Evolutionary conservation across 1,140 invertebrate species (phyloP).

Genomic region (Drosophila jambulina): DNA sequence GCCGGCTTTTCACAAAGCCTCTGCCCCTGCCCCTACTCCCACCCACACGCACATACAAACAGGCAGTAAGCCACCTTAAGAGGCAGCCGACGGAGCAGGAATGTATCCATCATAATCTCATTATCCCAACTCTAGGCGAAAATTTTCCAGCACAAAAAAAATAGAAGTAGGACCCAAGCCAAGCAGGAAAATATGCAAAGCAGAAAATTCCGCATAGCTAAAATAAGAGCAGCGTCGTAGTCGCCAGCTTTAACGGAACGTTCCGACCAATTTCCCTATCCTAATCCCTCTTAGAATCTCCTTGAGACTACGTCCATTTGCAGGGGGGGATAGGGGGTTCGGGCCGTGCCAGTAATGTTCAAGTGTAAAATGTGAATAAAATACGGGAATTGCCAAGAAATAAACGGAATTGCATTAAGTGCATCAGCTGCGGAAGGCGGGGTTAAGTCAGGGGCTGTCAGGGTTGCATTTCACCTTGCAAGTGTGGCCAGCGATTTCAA

Average conservation of each 20-base stretch:
- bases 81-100: constrained; percentile 33
- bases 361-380: constrained; percentile 52
- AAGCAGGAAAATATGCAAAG: constrained; percentile 61
- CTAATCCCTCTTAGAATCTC: constrained; percentile 26
- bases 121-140: constrained; percentile 44
- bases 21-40: not conserved
- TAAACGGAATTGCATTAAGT: constrained; percentile 65
- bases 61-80: constrained; percentile 44
- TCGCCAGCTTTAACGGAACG: constrained; percentile 6
- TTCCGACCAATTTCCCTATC: constrained; percentile 16
- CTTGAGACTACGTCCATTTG: constrained; percentile 6
- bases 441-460: not conserved
- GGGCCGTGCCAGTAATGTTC: constrained; percentile 6
- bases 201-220: constrained; percentile 47
- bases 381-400: constrained; percentile 39
- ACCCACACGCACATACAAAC: constrained; percentile 3
- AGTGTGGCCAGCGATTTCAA: constrained; percentile 37
- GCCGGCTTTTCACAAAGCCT: constrained; percentile 27
- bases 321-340: not conserved
- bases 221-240: constrained; percentile 9
- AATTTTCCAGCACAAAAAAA: constrained; percentile 23
- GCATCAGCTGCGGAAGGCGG: constrained; percentile 22
- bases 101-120: constrained; percentile 56
- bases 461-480: constrained; percentile 36
- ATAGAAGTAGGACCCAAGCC: not conserved